Conservation (phyloP, 2,797 vertebrate genomes). For the Muscicapa comitata region DNA sequence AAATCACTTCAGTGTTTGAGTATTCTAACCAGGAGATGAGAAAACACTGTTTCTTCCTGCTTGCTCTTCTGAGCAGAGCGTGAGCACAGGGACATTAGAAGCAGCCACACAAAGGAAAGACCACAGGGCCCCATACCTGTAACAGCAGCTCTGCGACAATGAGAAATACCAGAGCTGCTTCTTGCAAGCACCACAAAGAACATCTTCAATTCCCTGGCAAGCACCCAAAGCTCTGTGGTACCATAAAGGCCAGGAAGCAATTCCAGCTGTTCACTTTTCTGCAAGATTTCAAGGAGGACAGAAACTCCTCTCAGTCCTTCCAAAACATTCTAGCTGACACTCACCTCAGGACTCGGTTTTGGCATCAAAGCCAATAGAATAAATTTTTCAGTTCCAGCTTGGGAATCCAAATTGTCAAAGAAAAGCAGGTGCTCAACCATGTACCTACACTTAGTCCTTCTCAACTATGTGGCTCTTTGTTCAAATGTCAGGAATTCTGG, state of each 20-base stretch:
- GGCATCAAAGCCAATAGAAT: neutral
- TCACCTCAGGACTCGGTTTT: neutral
- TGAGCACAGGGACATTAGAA: neutral
- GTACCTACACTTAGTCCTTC: neutral
- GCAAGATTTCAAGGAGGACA: neutral
- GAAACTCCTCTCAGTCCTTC: neutral
- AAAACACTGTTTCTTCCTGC: neutral
- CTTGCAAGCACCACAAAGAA: neutral
- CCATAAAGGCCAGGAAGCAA: neutral
- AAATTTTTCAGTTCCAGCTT: neutral
- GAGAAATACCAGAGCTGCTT: neutral
- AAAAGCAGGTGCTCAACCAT: neutral
- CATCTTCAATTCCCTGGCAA: neutral
- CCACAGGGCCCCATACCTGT: neutral
- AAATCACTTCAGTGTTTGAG: neutral
- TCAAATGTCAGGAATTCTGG: neutral
- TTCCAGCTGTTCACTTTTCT: neutral
- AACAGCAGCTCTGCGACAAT: rapidly evolving
- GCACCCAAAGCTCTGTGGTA: neutral
- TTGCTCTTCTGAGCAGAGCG: neutral
- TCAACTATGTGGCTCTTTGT: neutral
- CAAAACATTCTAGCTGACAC: neutral
- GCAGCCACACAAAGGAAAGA: neutral
- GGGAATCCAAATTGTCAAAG: neutral
- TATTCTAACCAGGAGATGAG: neutral